These are phyloP conservation scores for Tethea ocularis DNA, from an alignment of 2,888 invertebrate species.

Conservation along the genomic window DNA sequence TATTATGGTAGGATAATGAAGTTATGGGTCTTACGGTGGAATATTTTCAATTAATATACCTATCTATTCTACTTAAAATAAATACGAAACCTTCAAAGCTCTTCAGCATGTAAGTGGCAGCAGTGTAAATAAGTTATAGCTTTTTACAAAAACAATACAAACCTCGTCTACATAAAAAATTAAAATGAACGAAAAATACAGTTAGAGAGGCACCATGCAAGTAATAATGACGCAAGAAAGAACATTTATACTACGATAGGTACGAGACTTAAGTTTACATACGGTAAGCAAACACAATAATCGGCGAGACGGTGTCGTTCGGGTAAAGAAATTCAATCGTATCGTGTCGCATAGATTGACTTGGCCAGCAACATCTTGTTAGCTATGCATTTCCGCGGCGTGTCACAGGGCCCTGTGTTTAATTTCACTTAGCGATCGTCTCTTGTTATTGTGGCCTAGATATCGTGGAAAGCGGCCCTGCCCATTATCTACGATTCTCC, in stretches of 20 bases:
- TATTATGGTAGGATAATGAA: too few relatives aligned
- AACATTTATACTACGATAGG: not conserved
- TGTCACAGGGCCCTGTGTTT: constrained; percentile 39
- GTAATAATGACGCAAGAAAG: constrained; percentile 1
- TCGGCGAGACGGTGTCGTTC: not conserved
- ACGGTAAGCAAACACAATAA: not conserved
- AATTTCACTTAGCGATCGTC: constrained; percentile 57
- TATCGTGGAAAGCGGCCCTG: constrained; percentile 60
- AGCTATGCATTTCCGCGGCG: constrained; percentile 41
- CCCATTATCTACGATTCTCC: constrained; percentile 58
- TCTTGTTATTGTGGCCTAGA: constrained; percentile 67
- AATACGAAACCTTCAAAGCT: not conserved
- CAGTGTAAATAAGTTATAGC: not conserved
- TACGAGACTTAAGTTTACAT: not conserved
- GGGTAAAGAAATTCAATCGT: not conserved
- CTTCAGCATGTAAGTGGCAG: not conserved
- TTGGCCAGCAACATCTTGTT: constrained; percentile 22
- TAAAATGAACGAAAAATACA: not conserved
- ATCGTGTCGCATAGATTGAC: constrained; percentile 3
- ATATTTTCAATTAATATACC: too few relatives aligned
- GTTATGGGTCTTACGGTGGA: too few relatives aligned
- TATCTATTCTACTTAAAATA: not conserved
- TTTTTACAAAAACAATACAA: not conserved
- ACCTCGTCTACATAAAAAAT: not conserved
- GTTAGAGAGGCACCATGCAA: not conserved